Evolutionary conservation across 2,113 vertebrate species (phyloP).

Genomic region (Hymenochirus boettgeri): DNA sequence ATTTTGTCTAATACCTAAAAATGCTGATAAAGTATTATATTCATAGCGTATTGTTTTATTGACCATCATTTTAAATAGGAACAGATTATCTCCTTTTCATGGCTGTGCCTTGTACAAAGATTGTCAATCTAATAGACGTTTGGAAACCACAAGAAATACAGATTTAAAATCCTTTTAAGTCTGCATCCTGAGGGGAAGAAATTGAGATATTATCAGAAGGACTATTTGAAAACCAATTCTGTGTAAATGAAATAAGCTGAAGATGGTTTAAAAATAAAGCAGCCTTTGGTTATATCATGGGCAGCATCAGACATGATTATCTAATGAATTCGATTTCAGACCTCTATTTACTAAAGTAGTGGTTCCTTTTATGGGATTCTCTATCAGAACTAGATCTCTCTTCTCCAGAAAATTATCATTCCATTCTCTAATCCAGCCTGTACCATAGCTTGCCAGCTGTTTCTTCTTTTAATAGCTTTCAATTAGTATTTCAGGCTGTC

Average conservation of each 20-base stretch:
- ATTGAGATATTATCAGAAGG: constrained; percentile 33
- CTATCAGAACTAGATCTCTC: constrained; percentile 12
- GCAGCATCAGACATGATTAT: constrained; percentile 11
- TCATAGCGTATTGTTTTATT: constrained; percentile 23
- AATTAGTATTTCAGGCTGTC: too few relatives aligned
- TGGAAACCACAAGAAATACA: constrained; percentile 39
- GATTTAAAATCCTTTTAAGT: constrained; percentile 28
- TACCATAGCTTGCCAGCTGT: too few relatives aligned
- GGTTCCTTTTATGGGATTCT: constrained; percentile 23
- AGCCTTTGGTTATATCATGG: constrained; percentile 23
- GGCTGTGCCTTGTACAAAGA: constrained; percentile 39
- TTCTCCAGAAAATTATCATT: not conserved
- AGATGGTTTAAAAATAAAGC: constrained; percentile 37
- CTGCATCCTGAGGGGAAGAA: constrained; percentile 28
- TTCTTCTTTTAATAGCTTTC: too few relatives aligned
- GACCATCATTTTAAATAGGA: constrained; percentile 55
- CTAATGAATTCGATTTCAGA: constrained; percentile 32
- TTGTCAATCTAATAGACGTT: constrained; percentile 38
- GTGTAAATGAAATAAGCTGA: constrained; percentile 32
- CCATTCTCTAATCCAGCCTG: not conserved
- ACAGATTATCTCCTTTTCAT: constrained; percentile 51
- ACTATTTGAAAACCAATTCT: constrained; percentile 39
- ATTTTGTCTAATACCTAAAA: too few relatives aligned
- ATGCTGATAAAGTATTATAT: constrained; percentile 27
- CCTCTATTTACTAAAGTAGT: constrained; percentile 2